phyloP scores from a whole-genome alignment of 2,113 vertebrate species.

The Coreoperca whiteheadi region DNA sequence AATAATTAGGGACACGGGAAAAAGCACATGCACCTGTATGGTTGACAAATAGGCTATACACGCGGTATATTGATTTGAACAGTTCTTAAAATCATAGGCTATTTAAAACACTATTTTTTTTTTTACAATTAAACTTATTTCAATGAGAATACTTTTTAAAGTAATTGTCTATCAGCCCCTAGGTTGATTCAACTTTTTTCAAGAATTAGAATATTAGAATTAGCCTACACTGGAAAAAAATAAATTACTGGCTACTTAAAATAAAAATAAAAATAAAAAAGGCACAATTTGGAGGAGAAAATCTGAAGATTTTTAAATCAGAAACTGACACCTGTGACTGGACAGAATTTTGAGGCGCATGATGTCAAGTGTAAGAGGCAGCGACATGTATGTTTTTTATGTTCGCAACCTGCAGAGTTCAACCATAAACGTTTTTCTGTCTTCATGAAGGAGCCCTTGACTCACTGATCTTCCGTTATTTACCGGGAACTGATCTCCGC shows the following conservation, averaged over 20 bases:
- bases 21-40: too few species aligned
- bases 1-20: too few species aligned
- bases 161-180: background rate
- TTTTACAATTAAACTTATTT: background rate
- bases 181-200: too few species aligned
- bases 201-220: background rate
- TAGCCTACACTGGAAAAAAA: background rate
- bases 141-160: background rate
- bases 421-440: background rate
- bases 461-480: slow-evolving; percentile 22
- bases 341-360: background rate
- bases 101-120: background rate
- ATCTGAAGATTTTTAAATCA: background rate
- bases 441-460: slow-evolving; percentile 35
- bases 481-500: background rate
- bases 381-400: background rate
- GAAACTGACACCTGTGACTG: background rate
- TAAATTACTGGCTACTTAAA: too few species aligned
- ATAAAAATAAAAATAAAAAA: too few species aligned
- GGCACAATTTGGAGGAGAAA: background rate
- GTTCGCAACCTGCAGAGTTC: background rate
- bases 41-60: too few species aligned
- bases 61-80: background rate
- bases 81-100: background rate
- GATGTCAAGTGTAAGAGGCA: background rate